Base-by-base conservation (phyloP, 1,140 invertebrate genomes). In the Drosophila nigromelanica region DNA sequence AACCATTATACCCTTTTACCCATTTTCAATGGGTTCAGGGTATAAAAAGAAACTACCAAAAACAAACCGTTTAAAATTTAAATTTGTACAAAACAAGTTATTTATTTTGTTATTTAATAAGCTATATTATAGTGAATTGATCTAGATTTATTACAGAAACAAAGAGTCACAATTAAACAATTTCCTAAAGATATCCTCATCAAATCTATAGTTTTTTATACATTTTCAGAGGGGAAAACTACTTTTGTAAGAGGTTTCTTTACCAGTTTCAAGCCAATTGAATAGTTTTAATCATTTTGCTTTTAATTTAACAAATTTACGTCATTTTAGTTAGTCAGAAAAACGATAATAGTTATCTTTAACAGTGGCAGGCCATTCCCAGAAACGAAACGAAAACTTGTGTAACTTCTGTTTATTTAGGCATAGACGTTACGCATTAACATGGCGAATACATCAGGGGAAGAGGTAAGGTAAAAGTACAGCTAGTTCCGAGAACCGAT, bases 401-500 rank as follows among this genome's bases (percentile, higher is more conserved):
- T 14, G 21, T 48, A 51, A 67, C 30, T 27, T 59, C 48, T 61
- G 15, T 62, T 69, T 70, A 63, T 47, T 69, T 12, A 21, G 35
- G 8, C 43, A 8, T 21, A 7, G 7, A 10, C 6, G 21, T 14
- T 3, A 30, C 45, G 40, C 18, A 39, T 30, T 58, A 15, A 55
- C 50, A 33, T 42, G 35, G 43, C 30, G 54, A 55, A 55, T 58
- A 73, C 48, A 60, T 18, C 8, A 40, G 55, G 11, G 24, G 30
- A 47, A 52, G 37, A 18, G 18, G 18, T 18, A 18, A 18, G 18
- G 33, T 56, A 42, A 18, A 42, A 58, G 30, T 75, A 68, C 14
- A 43, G 73, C 45, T 60, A 73, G 83, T 82, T 89, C 78, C 76
- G 76, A 56, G 79, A 89, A 89, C 72, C 61, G 33, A 51, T 50